These are phyloP conservation scores for Dicentrarchus labrax DNA, from an alignment of 2,113 vertebrate species.

Conservation along the genomic window DNA sequence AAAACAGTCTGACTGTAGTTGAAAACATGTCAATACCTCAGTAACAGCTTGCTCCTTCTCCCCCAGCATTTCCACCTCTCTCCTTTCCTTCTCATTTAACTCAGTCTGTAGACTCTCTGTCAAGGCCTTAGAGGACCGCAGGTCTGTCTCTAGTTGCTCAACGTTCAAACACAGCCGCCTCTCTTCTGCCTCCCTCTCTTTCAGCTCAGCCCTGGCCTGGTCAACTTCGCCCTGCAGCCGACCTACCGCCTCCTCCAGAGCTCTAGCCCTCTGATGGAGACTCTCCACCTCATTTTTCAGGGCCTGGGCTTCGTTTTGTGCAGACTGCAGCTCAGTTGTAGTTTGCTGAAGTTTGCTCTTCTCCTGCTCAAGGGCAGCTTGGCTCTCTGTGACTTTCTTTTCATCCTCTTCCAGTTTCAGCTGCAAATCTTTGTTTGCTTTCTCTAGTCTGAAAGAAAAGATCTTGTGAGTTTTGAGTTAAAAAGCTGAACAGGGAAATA, in stretches of 20 bases:
- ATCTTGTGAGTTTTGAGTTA: not conserved
- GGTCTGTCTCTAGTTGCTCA: constrained; percentile 91
- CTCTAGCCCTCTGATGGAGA: constrained; percentile 79
- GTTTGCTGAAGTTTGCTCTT: constrained; percentile 77
- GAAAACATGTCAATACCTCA: constrained; percentile 72
- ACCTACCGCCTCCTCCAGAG: constrained; percentile 86
- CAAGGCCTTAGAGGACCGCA: constrained; percentile 89
- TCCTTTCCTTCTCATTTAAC: constrained; percentile 89
- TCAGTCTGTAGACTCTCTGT: constrained; percentile 88
- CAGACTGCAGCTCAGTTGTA: constrained; percentile 77
- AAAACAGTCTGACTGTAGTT: not conserved
- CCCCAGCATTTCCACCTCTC: constrained; percentile 89
- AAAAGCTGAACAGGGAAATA: not conserved
- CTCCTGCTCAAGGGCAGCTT: constrained; percentile 84
- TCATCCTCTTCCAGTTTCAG: constrained; percentile 80
- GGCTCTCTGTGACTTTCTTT: constrained; percentile 77
- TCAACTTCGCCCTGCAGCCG: constrained; percentile 81
- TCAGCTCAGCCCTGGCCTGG: constrained; percentile 79
- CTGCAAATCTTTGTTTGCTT: constrained; percentile 82
- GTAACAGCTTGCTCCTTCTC: constrained; percentile 91
- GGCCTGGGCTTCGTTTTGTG: constrained; percentile 73
- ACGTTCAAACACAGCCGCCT: constrained; percentile 86
- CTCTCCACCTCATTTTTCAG: constrained; percentile 83
- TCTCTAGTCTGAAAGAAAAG: constrained; percentile 84
- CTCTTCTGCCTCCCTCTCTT: constrained; percentile 86